Conservation (phyloP, 2,888 invertebrate species). For the Vanessa cardui region DNA sequence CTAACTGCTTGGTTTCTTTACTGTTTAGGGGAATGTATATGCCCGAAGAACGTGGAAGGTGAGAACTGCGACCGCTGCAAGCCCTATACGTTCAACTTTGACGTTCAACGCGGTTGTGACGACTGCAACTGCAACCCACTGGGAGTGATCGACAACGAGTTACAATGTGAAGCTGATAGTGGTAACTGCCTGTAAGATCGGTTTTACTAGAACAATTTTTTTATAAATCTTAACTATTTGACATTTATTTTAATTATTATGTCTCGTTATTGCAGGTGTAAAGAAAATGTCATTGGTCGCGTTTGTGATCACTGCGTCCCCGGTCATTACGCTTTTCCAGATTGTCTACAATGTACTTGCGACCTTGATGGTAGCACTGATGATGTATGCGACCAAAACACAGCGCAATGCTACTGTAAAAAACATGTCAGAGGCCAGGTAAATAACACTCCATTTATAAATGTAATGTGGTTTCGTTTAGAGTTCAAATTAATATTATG, state of each 20-base stretch:
- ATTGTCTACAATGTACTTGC: slow-evolving; percentile 93
- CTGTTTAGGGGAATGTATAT: slow-evolving; percentile 92
- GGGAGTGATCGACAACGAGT: slow-evolving; percentile 89
- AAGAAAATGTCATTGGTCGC: slow-evolving; percentile 92
- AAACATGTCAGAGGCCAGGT: slow-evolving; percentile 81
- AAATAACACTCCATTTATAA: not conserved
- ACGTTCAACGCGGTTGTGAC: slow-evolving; percentile 97
- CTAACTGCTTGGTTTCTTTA: slow-evolving; percentile 11
- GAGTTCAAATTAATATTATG: not conserved
- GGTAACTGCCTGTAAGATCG: slow-evolving; percentile 91
- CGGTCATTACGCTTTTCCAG: slow-evolving; percentile 94
- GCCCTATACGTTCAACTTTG: slow-evolving; percentile 94
- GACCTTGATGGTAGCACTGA: slow-evolving; percentile 90
- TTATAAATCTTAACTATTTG: no score
- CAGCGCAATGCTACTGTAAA: slow-evolving; percentile 92
- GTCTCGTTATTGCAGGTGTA: slow-evolving; percentile 83
- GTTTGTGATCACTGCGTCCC: slow-evolving; percentile 93
- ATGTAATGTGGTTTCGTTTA: not conserved
- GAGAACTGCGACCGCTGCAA: slow-evolving; percentile 94
- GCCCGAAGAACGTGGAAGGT: slow-evolving; percentile 95
- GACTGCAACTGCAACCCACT: slow-evolving; percentile 94
- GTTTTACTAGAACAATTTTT: not conserved
- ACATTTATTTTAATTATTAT: no score
- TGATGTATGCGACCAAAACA: slow-evolving; percentile 93
- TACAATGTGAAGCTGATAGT: slow-evolving; percentile 93